Evolutionary conservation across 2,113 vertebrate genomes (phyloP).

Genomic region (Pachyramphus minor): DNA sequence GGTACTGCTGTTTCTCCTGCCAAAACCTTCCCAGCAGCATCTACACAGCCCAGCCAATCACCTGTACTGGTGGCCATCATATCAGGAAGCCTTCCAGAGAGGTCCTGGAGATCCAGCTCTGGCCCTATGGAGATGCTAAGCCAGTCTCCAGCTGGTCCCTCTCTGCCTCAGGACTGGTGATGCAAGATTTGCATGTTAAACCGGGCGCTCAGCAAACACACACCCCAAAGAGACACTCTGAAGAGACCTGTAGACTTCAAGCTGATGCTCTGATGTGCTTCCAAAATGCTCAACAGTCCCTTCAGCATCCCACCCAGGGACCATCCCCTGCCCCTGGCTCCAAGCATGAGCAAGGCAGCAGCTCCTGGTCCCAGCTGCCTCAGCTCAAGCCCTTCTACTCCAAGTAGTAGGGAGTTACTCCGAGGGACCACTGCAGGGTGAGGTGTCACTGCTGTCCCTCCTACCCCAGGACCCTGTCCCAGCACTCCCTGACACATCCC

Average conservation of each 20-base stretch:
- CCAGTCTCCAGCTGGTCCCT: background rate
- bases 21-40: background rate
- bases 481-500: background rate
- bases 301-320: background rate
- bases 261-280: rapidly evolving
- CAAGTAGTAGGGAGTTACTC: background rate
- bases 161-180: background rate
- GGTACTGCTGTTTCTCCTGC: background rate
- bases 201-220: background rate
- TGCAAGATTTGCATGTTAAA: background rate
- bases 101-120: background rate
- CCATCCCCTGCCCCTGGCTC: background rate
- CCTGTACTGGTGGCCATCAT: too few relatives aligned
- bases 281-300: background rate
- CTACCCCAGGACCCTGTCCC: background rate
- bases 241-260: background rate
- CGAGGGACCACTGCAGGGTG: background rate
- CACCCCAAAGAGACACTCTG: background rate
- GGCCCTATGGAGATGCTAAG: background rate
- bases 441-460: background rate
- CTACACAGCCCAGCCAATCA: background rate
- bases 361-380: background rate
- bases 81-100: background rate
- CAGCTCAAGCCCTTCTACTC: background rate
- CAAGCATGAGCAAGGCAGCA: background rate